These are phyloP conservation scores for Scolanthus callimorphus DNA, from an alignment of 92 coral and sea anemone genomes.

Conservation along the genomic window DNA sequence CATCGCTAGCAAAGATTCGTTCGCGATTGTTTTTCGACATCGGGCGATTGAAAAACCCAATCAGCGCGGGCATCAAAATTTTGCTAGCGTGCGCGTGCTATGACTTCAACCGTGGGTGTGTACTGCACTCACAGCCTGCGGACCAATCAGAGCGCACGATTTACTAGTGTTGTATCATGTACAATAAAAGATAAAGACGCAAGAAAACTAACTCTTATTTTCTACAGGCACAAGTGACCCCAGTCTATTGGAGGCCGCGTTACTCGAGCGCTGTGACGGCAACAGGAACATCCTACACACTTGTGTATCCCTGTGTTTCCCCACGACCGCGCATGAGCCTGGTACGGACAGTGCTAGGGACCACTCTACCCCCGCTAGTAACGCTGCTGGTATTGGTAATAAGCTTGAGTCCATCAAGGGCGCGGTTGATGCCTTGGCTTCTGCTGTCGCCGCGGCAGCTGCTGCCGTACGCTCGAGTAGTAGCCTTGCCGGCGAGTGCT, in stretches of 20 bases:
- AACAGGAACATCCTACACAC: slow-evolving; percentile 95
- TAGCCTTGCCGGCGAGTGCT: slow-evolving; percentile 42
- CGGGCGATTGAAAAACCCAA: too few relatives aligned
- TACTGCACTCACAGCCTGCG: not conserved
- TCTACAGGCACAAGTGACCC: slow-evolving; percentile 22
- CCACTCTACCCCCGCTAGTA: slow-evolving; percentile 19
- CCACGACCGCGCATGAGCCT: slow-evolving; percentile 87
- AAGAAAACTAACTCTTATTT: too few relatives aligned
- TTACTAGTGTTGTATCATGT: not conserved
- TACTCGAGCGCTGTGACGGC: slow-evolving; percentile 91
- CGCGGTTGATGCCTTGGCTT: slow-evolving; percentile 86
- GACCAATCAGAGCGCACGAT: too few relatives aligned
- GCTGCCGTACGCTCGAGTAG: slow-evolving; percentile 88
- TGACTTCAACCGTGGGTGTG: too few relatives aligned
- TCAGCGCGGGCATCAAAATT: too few relatives aligned
- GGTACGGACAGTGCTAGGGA: slow-evolving; percentile 47
- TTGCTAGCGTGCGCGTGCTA: too few relatives aligned
- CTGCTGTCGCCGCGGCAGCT: slow-evolving; percentile 91
- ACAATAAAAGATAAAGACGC: too few relatives aligned
- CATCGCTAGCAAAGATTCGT: too few relatives aligned
- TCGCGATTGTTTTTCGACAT: too few relatives aligned
- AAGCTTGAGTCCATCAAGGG: slow-evolving; percentile 91
- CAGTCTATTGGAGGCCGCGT: slow-evolving; percentile 54
- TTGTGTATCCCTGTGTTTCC: slow-evolving; percentile 84
- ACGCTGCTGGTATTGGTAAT: slow-evolving; percentile 60